Evolutionary conservation across 2,888 invertebrate genomes (phyloP), one percentile per base, ranked within the genome.

Genomic region (Eurois occulta): DNA sequence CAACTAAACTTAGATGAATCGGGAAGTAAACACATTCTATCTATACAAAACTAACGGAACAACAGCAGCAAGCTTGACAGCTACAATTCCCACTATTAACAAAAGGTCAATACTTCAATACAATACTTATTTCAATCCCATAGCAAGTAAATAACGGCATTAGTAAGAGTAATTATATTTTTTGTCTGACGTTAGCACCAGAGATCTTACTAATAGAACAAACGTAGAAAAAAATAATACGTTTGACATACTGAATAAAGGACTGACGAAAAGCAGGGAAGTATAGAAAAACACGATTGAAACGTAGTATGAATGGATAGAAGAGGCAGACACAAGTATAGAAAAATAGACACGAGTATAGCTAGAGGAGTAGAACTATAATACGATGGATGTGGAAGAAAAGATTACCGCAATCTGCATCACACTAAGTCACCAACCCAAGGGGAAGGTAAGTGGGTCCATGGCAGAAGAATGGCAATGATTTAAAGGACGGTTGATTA

Each of bases 1-100:
- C 2, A 68, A 64, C 69, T 64, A 38, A 71, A 78, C 38, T 71
- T 28, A 48, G 32, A 79, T 67, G 73, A 79, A 80, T 62, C 80
- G 80, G 66, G 67, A 67, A 60, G 11, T 60, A 11, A 5, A 16
- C 8, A 43, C 21, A 80, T 60, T 79, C 60, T n/a, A 62, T 79
- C 60, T n/a, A 62, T 62, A 73, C 52, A 46, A 72, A 67, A 13
- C 5, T 79, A 80, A 73, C 67, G 79, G 80, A 8, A 41, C 2
- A 58, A 41, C 24, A 35, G 24, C 80, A 67, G 16, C 62, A 43
- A 52, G 24, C 73, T 80, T 72, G 58, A 68, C 67, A 73, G 67
- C 64, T 67, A 35, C n/a, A 48, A 58, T 68, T 79, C 38, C 46
- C 52, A 80, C 21, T 62, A 28, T 62, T 62, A 60, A 72, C 16